Conservation (phyloP, 2,797 vertebrate genomes). For the Danio choprae region DNA sequence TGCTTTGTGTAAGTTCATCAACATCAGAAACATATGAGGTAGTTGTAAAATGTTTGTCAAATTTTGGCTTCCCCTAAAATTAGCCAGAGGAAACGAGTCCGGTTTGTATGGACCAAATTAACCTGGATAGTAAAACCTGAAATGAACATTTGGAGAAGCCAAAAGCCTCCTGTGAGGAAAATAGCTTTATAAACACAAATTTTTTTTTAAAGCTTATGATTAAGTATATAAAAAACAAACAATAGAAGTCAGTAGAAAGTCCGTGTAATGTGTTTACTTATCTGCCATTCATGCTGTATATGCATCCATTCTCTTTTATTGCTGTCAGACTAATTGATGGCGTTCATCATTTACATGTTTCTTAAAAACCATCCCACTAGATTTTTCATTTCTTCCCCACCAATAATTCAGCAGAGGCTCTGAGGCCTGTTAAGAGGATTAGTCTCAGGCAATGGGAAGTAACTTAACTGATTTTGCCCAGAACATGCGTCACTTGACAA, state of each 20-base stretch:
- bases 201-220: too few species aligned
- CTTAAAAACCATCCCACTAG: background rate
- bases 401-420: constrained; percentile 62
- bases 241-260: background rate
- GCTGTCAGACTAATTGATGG: background rate
- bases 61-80: constrained; percentile 8
- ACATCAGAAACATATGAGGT: background rate
- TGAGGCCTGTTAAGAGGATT: constrained; percentile 69
- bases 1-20: background rate
- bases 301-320: background rate
- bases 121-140: background rate
- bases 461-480: constrained; percentile 50
- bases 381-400: constrained; percentile 4
- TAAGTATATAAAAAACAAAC: background rate
- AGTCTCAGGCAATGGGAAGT: constrained; percentile 35
- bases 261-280: background rate
- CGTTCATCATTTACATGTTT: background rate
- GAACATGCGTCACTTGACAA: constrained; percentile 62
- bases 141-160: background rate
- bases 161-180: background rate
- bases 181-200: background rate
- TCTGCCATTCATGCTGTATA: background rate
- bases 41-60: background rate
- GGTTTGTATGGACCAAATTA: background rate
- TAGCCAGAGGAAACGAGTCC: background rate